Conservation (phyloP, 2,797 vertebrate species). For the Takifugu ocellatus region DNA sequence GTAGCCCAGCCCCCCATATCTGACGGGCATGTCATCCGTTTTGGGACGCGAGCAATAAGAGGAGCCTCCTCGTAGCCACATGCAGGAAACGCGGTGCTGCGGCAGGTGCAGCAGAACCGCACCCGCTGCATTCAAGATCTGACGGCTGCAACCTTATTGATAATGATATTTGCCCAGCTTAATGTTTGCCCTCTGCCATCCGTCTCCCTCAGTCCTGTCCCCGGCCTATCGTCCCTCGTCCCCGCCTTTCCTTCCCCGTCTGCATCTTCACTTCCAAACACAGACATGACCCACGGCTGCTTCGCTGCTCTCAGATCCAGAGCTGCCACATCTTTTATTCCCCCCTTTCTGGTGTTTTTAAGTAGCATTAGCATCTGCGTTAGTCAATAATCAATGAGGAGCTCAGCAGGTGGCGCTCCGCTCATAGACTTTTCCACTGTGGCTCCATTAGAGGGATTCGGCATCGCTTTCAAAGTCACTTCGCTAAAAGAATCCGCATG, state of each 20-base stretch:
- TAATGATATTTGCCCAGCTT: constrained; percentile 68
- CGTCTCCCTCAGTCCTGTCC: constrained; percentile 57
- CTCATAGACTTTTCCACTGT: constrained; percentile 32
- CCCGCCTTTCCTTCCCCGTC: constrained; percentile 41
- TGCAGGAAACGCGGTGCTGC: constrained; percentile 52
- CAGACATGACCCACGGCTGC: constrained; percentile 40
- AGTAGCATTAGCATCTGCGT: constrained; percentile 32
- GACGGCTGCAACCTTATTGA: constrained; percentile 65
- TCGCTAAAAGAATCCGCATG: constrained; percentile 10
- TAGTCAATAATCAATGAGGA: constrained; percentile 50
- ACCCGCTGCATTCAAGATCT: constrained; percentile 48
- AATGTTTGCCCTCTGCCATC: constrained; percentile 64
- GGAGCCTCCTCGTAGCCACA: constrained; percentile 60
- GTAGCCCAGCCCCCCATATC: constrained; percentile 49
- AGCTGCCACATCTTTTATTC: constrained; percentile 24
- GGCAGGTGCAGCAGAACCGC: constrained; percentile 49
- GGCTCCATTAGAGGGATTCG: constrained; percentile 14
- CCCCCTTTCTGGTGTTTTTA: constrained; percentile 32
- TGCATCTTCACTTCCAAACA: constrained; percentile 37
- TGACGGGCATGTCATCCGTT: constrained; percentile 62
- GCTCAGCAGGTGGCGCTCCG: constrained; percentile 31
- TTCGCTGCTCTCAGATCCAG: constrained; percentile 28
- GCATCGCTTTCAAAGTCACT: constrained; percentile 34
- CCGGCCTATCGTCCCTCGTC: constrained; percentile 6
- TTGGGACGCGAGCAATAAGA: constrained; percentile 65